phyloP scores from a whole-genome alignment of 2,888 invertebrate species.

The Diachrysia chrysitis region DNA sequence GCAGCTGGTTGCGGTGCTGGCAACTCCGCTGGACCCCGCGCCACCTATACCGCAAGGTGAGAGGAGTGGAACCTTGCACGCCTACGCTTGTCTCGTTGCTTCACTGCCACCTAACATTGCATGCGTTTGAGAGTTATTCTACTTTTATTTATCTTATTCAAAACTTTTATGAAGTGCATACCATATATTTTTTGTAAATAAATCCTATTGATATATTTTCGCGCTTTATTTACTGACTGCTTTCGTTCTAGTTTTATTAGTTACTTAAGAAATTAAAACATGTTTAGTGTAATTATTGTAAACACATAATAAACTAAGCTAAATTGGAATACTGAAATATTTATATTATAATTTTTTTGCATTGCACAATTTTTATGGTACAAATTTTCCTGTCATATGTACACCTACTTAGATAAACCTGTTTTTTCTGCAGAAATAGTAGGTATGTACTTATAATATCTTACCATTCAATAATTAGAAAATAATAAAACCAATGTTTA shows the following conservation, averaged over 20 bases:
- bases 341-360: not conserved
- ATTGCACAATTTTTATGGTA: not conserved
- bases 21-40: constrained; percentile 84
- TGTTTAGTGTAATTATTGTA: not conserved
- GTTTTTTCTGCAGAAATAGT: too few relatives aligned
- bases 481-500: too few relatives aligned
- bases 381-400: too few relatives aligned
- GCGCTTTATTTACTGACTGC: not conserved
- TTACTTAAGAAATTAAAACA: not conserved
- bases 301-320: not conserved
- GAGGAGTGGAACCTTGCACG: constrained; percentile 79
- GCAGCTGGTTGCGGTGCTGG: constrained; percentile 78
- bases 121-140: constrained; percentile 62
- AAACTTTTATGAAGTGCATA: not conserved
- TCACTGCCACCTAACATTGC: constrained; percentile 64
- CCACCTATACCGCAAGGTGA: constrained; percentile 82
- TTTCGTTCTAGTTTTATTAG: not conserved
- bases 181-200: not conserved
- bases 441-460: too few relatives aligned
- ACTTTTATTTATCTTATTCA: not conserved
- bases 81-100: constrained; percentile 69
- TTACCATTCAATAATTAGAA: too few relatives aligned
- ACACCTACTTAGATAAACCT: too few relatives aligned
- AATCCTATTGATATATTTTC: not conserved
- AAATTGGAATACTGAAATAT: not conserved